Conservation (phyloP, 2,113 vertebrate genomes). For the Scatophagus argus region DNA sequence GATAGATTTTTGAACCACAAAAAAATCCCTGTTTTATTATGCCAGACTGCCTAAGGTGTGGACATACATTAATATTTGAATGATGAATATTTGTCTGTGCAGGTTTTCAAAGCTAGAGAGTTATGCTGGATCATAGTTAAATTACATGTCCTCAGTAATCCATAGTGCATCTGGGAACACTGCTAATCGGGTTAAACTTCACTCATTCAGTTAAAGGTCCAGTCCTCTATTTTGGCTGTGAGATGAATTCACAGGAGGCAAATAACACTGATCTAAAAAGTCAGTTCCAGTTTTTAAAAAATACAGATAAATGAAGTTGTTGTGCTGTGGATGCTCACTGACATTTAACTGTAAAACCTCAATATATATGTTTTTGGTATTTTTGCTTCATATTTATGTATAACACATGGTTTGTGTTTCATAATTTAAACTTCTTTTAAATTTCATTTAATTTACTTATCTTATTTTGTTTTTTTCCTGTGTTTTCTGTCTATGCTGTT, state of each 20-base stretch:
- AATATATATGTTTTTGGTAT: neutral
- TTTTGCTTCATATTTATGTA: neutral
- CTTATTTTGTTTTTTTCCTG: neutral
- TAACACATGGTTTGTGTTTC: neutral
- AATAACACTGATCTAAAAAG: constrained; percentile 29
- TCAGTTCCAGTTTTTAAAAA: constrained; percentile 10
- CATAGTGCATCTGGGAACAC: neutral
- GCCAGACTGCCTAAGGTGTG: neutral
- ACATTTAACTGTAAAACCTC: neutral
- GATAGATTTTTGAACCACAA: neutral
- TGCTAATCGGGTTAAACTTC: constrained; percentile 12
- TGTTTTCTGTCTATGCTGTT: neutral
- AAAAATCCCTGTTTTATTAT: constrained; percentile 10
- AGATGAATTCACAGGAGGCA: constrained; percentile 6
- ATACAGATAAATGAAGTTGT: neutral
- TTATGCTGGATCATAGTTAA: neutral
- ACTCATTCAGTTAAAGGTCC: constrained; percentile 18
- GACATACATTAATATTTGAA: constrained; percentile 5
- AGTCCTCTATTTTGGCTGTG: constrained; percentile 5
- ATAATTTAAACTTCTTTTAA: neutral
- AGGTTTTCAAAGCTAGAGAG: neutral
- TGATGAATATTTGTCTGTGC: constrained; percentile 33
- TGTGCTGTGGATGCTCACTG: neutral
- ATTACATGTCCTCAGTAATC: neutral
- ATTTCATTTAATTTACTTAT: neutral